phyloP scores from a whole-genome alignment of 1,140 invertebrate genomes.

The Sitobion miscanthi region DNA sequence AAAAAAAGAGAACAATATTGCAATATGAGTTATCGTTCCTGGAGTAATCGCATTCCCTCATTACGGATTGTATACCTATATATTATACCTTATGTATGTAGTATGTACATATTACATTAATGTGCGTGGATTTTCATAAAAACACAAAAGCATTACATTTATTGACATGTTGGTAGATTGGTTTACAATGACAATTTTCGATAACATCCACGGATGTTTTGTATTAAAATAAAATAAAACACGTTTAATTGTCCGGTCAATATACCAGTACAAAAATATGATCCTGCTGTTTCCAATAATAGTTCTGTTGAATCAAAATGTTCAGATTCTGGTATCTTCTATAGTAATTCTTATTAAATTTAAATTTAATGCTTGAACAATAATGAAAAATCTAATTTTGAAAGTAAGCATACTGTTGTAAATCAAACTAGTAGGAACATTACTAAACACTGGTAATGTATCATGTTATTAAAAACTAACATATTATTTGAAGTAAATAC shows the following conservation, averaged over 20 bases:
- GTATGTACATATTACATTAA: background rate
- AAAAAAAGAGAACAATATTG: background rate
- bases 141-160: too few species aligned
- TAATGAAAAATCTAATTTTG: too few species aligned
- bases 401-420: too few species aligned
- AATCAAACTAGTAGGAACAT: too few species aligned
- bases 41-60: background rate
- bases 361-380: background rate
- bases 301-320: background rate
- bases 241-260: background rate
- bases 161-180: background rate
- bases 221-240: background rate
- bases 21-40: background rate
- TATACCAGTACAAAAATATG: background rate
- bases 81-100: background rate
- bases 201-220: background rate
- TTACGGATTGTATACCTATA: background rate
- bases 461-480: too few species aligned
- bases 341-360: background rate
- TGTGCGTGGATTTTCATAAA: too few species aligned
- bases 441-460: too few species aligned
- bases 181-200: background rate
- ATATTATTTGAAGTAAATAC: too few species aligned
- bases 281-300: background rate
- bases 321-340: background rate